Evolutionary conservation across 2,797 vertebrate genomes (phyloP).

Genomic region (Lateolabrax maculatus): DNA sequence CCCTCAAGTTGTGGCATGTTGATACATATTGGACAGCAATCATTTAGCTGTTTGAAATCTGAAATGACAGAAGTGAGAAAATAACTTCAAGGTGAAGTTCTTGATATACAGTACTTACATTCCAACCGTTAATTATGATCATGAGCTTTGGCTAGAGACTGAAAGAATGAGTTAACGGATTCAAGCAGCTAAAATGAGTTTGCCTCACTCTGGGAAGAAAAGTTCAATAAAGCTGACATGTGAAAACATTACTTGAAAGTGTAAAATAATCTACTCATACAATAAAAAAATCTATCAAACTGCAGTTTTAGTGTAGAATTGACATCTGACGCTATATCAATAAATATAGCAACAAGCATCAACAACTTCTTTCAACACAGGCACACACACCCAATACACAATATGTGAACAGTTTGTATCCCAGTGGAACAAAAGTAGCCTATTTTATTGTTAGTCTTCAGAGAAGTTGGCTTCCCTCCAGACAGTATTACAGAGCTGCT

Average conservation of each 20-base stretch:
- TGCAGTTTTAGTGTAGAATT: neutral
- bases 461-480: conserved; percentile 51
- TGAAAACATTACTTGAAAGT: neutral
- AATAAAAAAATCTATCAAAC: neutral
- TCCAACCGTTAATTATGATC: neutral
- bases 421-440: conserved; percentile 14
- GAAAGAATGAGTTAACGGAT: neutral
- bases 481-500: conserved; percentile 54
- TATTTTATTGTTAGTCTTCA: conserved; percentile 39
- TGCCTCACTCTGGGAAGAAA: neutral
- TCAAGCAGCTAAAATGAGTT: neutral
- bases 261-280: neutral
- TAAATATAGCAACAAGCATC: neutral
- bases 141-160: neutral
- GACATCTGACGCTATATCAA: neutral
- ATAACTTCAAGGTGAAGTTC: no score
- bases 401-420: conserved; percentile 7
- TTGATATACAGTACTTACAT: neutral
- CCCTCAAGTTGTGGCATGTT: no score
- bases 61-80: no score
- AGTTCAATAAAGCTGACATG: neutral
- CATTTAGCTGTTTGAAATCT: no score
- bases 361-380: neutral
- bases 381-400: neutral
- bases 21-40: no score